Evolutionary conservation across 2,113 vertebrate genomes (phyloP).

Genomic region (Ammodramus savannarum): DNA sequence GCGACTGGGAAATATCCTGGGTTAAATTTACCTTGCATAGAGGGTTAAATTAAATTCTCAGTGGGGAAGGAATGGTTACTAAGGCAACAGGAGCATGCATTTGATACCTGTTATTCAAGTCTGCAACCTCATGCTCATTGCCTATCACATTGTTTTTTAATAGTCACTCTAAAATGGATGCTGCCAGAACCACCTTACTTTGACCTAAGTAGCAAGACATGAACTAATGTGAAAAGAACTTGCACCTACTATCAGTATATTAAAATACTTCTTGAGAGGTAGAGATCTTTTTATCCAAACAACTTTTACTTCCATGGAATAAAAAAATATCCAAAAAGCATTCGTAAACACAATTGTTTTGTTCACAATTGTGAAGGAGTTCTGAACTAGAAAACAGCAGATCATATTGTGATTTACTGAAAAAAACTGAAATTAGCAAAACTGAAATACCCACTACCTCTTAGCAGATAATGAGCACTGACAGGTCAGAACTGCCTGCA

Average conservation of each 20-base stretch:
- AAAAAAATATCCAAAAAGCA: background rate
- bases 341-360: background rate
- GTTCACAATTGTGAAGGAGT: too few relatives aligned
- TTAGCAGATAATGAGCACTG: background rate
- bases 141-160: slow-evolving; percentile 22
- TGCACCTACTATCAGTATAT: background rate
- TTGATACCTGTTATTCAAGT: slow-evolving; percentile 9
- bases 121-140: slow-evolving; percentile 6
- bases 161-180: background rate
- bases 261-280: background rate
- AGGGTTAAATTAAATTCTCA: slow-evolving; percentile 11
- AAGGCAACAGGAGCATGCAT: slow-evolving; percentile 33
- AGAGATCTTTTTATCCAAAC: background rate
- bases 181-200: background rate
- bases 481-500: background rate
- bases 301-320: background rate
- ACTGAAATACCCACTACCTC: background rate
- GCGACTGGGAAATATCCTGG: background rate
- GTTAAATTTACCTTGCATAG: background rate
- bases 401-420: background rate
- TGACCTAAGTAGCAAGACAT: background rate
- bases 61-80: slow-evolving; percentile 2
- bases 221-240: background rate
- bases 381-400: background rate
- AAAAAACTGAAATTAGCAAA: background rate